Percentiles rank a stretch among this genome's conserved stretches.
Conservation (phyloP, 2,113 vertebrate species). For the Gopherus evgoodei region DNA sequence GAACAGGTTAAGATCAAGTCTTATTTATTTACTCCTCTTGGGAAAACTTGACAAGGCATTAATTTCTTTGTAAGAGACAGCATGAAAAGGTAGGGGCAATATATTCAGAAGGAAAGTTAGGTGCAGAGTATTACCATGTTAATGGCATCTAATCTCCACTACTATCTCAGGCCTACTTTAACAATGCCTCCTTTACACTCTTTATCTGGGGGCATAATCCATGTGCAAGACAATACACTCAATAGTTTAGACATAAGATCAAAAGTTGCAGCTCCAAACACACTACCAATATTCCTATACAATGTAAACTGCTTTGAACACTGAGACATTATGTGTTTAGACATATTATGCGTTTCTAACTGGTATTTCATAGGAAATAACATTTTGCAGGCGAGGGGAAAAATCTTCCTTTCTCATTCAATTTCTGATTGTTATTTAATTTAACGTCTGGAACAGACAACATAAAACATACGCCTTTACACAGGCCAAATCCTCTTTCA, state of each 20-base stretch:
- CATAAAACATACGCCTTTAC: background rate
- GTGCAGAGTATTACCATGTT: background rate
- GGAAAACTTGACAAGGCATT: background rate
- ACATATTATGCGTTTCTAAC: background rate
- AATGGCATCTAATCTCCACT: background rate
- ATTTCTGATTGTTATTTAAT: background rate
- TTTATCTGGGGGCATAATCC: background rate
- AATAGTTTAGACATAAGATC: background rate
- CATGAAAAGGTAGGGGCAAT: background rate
- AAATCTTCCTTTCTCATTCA: fast-evolving
- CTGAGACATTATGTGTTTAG: background rate
- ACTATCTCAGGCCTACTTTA: background rate
- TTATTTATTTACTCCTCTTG: background rate
- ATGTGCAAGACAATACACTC: background rate
- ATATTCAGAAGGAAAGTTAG: background rate
- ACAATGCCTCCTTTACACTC: background rate
- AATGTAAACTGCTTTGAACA: background rate
- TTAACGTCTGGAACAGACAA: background rate
- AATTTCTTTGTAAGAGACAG: background rate
- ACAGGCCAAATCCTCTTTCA: background rate
- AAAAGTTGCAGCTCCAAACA: background rate
- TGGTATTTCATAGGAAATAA: background rate
- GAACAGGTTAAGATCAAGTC: background rate
- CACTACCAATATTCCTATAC: background rate
- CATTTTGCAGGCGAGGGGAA: background rate